phyloP scores from a whole-genome alignment of 2,888 invertebrate species.

The Patella pellucida region DNA sequence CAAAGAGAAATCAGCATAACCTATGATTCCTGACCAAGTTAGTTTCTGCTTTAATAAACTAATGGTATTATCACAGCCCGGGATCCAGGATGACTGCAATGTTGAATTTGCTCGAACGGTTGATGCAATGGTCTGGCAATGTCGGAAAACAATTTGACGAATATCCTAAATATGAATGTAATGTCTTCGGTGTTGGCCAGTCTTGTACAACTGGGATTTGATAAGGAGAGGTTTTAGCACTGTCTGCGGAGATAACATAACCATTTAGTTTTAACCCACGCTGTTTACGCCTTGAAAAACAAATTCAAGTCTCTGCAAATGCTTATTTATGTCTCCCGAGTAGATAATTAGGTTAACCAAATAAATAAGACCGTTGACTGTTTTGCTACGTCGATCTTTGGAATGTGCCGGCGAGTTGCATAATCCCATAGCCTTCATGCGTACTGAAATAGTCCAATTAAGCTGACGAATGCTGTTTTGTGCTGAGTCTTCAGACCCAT shows the following conservation, averaged over 20 bases:
- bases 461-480: slow-evolving; percentile 35
- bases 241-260: no score
- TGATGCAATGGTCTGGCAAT: slow-evolving; percentile 8
- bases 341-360: slow-evolving; percentile 25
- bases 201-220: not conserved
- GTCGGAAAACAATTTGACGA: slow-evolving; percentile 24
- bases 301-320: no score
- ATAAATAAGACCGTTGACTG: slow-evolving; percentile 23
- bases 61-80: slow-evolving; percentile 32
- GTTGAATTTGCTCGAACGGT: not conserved
- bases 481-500: slow-evolving; percentile 29
- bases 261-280: no score
- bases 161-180: slow-evolving; percentile 21
- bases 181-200: slow-evolving; percentile 10
- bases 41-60: slow-evolving; percentile 20
- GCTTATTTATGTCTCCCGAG: no score
- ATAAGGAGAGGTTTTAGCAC: not conserved
- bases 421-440: slow-evolving; percentile 20
- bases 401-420: slow-evolving; percentile 18
- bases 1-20: slow-evolving; percentile 23
- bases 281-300: no score
- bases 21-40: no score
- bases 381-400: slow-evolving; percentile 31
- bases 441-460: slow-evolving; percentile 28
- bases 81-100: no score